phyloP scores from a whole-genome alignment of 2,888 invertebrate species.

The Rugalucina vietnamica region DNA sequence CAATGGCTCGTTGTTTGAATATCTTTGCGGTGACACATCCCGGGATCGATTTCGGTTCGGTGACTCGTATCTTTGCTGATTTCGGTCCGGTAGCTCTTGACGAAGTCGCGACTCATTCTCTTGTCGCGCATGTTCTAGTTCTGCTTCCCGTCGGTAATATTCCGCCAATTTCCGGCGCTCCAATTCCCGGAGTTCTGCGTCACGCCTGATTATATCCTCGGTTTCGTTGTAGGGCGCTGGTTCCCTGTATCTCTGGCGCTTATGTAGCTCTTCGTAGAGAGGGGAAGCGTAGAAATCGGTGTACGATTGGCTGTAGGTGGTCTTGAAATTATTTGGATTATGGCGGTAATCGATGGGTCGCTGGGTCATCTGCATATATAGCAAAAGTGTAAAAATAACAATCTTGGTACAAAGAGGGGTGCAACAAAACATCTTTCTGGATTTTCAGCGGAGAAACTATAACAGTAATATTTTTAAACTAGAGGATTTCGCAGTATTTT shows the following conservation, averaged over 20 bases:
- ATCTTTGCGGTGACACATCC: not conserved
- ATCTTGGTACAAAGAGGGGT: too few species aligned
- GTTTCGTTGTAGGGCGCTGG: not conserved
- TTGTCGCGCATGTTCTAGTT: too few species aligned
- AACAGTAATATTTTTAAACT: too few species aligned
- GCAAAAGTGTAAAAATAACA: too few species aligned
- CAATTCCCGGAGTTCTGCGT: not conserved
- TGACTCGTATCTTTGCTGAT: not conserved
- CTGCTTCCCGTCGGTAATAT: not conserved
- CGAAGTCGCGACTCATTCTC: too few species aligned
- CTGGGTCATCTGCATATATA: too few species aligned
- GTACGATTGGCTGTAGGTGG: slow-evolving; percentile 43
- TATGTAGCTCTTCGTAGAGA: slow-evolving; percentile 11
- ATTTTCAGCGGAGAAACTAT: too few species aligned
- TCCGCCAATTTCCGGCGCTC: not conserved
- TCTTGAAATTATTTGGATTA: slow-evolving; percentile 20
- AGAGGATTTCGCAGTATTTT: too few species aligned
- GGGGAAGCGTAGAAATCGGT: slow-evolving; percentile 31
- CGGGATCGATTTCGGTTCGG: not conserved
- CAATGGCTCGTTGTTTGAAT: not conserved
- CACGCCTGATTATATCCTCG: not conserved
- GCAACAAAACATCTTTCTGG: too few species aligned
- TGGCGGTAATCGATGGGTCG: slow-evolving; percentile 6
- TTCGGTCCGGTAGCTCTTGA: too few species aligned
- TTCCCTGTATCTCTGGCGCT: not conserved